Base-by-base conservation (phyloP, 2,888 invertebrate species). In the Oscheius onirici region DNA sequence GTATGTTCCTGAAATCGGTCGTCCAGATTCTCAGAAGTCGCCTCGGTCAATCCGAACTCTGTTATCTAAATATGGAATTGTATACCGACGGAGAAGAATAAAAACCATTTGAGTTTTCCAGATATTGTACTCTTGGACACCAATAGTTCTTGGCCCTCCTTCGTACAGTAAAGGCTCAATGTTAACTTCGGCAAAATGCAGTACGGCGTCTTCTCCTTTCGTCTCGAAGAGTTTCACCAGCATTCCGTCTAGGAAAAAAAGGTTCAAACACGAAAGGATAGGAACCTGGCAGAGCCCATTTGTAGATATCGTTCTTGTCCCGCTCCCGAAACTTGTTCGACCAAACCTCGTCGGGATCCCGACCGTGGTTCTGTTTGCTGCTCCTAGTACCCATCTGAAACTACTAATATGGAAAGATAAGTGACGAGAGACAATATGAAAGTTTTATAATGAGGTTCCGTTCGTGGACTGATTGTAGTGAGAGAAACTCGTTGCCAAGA, bases 61-160 rank as follows among this genome's bases (percentile, higher is more conserved):
- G 82, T 71, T 63, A 81, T 86, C 83, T 84, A 46, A 68, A 63
- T 11, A n/a, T 13, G 11, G 5, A 6, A 24, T 52, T 13, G n/a
- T n/a, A n/a, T n/a, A 15, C 17, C 52, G 11, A 46, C 5, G 13
- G 20, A n/a, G n/a, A n/a, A n/a, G n/a, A n/a, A n/a, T n/a, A n/a
- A n/a, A n/a, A 20, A 60, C 60, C 46, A 49, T 49, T 11, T 46
- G 76, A 55, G 84, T 86, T 93, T 94, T 94, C 85, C 95, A 92
- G 10, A 93, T 91, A 0, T 93, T 92, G 86, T 95, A 94, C 87
- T 95, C 93, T 75, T 94, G 93, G 10, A 92, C 91, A 17, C 83
- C 83, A 66, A 95, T 93, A 65, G 94, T 88, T 87, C 93, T 92
- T 88, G 94, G 94, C 69, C 93, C 92, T 0, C 95, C 95, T 0